Conservation (phyloP, 2,888 invertebrate species). For the Mesopsocus fuscifrons region DNA sequence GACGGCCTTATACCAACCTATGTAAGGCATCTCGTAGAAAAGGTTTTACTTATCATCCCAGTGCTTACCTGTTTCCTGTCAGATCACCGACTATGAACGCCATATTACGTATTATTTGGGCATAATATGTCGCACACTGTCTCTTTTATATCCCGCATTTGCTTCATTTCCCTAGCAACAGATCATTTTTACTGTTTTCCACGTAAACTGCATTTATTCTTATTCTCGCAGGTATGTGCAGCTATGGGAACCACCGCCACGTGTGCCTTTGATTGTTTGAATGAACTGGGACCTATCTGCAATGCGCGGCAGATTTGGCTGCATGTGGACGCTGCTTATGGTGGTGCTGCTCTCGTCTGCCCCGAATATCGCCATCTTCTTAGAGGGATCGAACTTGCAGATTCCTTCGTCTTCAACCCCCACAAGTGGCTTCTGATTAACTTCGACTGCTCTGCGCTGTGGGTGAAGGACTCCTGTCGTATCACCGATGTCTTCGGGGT, state of each 20-base stretch:
- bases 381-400: conserved; percentile 56
- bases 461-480: conserved; percentile 64
- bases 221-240: conserved; percentile 63
- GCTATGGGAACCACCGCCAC: conserved; percentile 94
- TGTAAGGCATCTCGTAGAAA: conserved; percentile 33
- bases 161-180: no score
- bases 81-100: no score
- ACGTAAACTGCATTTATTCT: no score
- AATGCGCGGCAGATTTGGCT: conserved; percentile 63
- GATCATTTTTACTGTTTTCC: no score
- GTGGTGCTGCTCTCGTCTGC: conserved; percentile 58
- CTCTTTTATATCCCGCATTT: no score
- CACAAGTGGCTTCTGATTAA: conserved; percentile 93
- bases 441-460: conserved; percentile 89
- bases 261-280: conserved; percentile 79
- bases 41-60: no score
- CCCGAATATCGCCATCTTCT: conserved; percentile 74
- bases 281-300: conserved; percentile 83
- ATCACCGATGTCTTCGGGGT: conserved; percentile 76
- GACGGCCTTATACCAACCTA: conserved; percentile 91
- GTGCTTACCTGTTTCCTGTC: no score
- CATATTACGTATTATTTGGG: no score
- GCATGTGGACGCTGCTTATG: conserved; percentile 95
- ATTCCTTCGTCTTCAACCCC: conserved; percentile 85
- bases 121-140: no score